Evolutionary conservation across 2,888 invertebrate genomes (phyloP).

Genomic region (Drosophila rellima): DNA sequence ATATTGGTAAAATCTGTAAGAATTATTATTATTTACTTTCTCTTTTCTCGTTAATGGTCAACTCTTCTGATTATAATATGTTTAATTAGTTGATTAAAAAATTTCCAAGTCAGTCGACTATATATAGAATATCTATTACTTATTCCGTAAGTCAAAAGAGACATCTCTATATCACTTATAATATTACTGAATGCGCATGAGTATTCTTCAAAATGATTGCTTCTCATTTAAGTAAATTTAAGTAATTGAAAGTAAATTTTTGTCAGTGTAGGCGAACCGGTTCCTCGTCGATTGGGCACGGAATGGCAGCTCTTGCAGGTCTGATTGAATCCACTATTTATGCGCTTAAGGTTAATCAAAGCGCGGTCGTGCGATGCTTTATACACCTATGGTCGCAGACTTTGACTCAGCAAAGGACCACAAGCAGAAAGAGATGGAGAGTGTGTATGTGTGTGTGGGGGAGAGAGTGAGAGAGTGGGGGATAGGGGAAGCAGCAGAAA

Average conservation of each 20-base stretch:
- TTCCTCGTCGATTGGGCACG: constrained; percentile 60
- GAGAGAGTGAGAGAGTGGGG: constrained; percentile 1
- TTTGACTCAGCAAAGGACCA: constrained; percentile 23
- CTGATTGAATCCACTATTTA: constrained; percentile 84
- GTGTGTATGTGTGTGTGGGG: neutral
- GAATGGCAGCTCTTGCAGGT: constrained; percentile 62
- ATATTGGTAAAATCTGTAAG: no score
- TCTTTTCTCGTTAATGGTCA: no score
- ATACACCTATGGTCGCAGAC: constrained; percentile 66
- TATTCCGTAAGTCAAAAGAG: no score
- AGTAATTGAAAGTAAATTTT: constrained; percentile 4
- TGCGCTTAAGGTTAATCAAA: constrained; percentile 83
- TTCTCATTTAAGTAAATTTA: neutral
- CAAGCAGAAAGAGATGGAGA: neutral
- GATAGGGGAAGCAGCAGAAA: constrained; percentile 56
- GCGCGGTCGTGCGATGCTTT: constrained; percentile 77
- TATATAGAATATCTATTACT: no score
- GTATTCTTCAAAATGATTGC: neutral
- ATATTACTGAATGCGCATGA: no score
- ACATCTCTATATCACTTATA: no score
- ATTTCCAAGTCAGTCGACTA: no score
- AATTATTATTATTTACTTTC: no score
- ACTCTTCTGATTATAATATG: no score
- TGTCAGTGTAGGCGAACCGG: constrained; percentile 50
- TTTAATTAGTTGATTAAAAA: no score